Base-by-base conservation (phyloP, 2,888 invertebrate species). In the Yponomeuta evonymella region DNA sequence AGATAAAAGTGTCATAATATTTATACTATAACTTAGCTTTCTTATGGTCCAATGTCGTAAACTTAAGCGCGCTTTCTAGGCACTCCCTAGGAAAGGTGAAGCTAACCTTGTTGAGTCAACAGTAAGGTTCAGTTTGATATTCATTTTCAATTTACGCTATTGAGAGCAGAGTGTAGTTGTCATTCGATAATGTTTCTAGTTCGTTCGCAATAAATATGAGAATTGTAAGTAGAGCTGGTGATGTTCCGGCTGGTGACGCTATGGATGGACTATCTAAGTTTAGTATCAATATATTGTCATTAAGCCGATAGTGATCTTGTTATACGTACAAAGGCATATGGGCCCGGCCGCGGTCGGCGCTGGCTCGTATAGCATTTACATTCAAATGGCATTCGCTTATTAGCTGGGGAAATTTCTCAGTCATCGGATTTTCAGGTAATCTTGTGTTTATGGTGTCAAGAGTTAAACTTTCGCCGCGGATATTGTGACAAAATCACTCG, bases 251-350 rank as follows among this genome's bases (percentile, higher is more conserved):
- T 82, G 84, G 86, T 90, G 90, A 90, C 88, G 88, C 83, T 83
- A 85, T 84, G 85, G 89, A 87, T 84, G 85, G 89, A 87, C 91
- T 90, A 91, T 92, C 92, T 90, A 90, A 91, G 89, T 92, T 92
- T 91, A 91, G 90, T 88, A 90, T 90, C 92, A 91, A 92, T 92
- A 92, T 92, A 91, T 92, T 91, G 92, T 92, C 91, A 92, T 92
- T 91, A 92, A 89, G 89, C 87, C 87, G 92, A 92, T 91, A 91
- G 90, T 91, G 90, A 91, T 91, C 92, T 91, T 91, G 92, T 91
- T 90, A 90, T 90, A 91, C 87, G 89, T 89, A 91, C 91, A 90
- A 91, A 89, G 87, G 88, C 86, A 84, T 79, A 81, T 79, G 82
- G 78, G 79, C 79, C 79, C 83, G 82, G 73, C 76, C 70, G 71